Base-by-base conservation (phyloP, 1,140 invertebrate species). In the Diorhabda elongata region DNA sequence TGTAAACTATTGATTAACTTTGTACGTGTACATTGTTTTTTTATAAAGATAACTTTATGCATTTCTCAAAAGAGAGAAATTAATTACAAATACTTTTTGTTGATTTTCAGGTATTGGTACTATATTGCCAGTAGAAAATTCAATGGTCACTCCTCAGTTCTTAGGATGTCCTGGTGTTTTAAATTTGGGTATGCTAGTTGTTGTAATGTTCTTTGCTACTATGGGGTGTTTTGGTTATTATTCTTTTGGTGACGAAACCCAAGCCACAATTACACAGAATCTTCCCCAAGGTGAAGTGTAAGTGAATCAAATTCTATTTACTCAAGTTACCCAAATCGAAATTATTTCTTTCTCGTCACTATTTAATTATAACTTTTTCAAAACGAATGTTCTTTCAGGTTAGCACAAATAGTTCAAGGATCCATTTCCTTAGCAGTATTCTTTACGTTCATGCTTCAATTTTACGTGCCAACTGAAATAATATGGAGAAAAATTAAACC, bases 61-160 rank as follows among this genome's bases (percentile, higher is more conserved):
- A 74, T 90, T 67, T 11, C 8, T 64, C n/a, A 59, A 26, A 26
- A 26, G 26, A 26, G 26, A 2, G 26, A 26, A 26, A 26, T 26
- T 26, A 26, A 26, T 26, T 26, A 26, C 26, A 26, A 26, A 26
- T 26, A 8, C 42, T 42, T 56, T 63, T 44, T 42, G 6, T 60
- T 67, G 56, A 9, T 58, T 42, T 60, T 43, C 26, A 67, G 58
- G 80, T 4, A 92, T 93, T 68, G 91, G 91, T 61, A 89, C 90
- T n/a, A 91, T 96, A 26, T 88, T 97, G 84, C 94, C 94, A 0
- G 87, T 97, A 47, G 93, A 96, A 81, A 95, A 96, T 78, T 91
- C 89, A 7, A 96, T 97, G 93, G 85, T 83, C 56, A 87, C 89
- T 58, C 79, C 89, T 67, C 87, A 89, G 56, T 96, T 96, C 78